A percentile compares a stretch with the other conserved stretches of the same genome.
Conservation (phyloP, 2,888 invertebrate genomes). For the Drosophila fulvimacula region DNA sequence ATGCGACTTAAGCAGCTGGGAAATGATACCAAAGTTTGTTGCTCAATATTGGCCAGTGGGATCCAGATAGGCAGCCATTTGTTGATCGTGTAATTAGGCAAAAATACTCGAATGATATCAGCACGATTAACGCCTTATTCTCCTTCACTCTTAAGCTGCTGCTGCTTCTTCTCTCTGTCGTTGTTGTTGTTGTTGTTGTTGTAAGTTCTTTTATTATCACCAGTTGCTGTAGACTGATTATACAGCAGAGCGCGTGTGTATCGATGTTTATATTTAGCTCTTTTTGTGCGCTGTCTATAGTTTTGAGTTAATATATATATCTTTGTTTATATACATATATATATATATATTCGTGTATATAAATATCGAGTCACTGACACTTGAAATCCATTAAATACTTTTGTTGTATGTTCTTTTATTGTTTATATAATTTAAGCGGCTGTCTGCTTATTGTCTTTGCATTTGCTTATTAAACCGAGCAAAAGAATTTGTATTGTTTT, state of each 20-base stretch:
- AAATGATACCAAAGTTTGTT: slow-evolving; percentile 15
- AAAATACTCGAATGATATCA: slow-evolving; percentile 69
- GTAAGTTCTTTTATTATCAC: slow-evolving; percentile 80
- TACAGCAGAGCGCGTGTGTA: slow-evolving; percentile 55
- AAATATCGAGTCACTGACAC: slow-evolving; percentile 83
- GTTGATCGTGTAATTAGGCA: slow-evolving; percentile 59
- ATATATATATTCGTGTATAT: slow-evolving; percentile 12
- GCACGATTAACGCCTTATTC: slow-evolving; percentile 32
- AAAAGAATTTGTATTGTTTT: slow-evolving; percentile 25
- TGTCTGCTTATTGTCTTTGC: slow-evolving; percentile 43
- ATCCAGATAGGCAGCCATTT: slow-evolving; percentile 83
- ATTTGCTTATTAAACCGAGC: slow-evolving; percentile 47
- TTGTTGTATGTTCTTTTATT: slow-evolving; percentile 55
- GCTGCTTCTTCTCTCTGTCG: too few relatives aligned
- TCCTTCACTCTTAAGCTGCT: slow-evolving; percentile 59
- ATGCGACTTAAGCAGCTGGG: background rate
- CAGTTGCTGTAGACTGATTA: slow-evolving; percentile 69
- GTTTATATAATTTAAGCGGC: slow-evolving; percentile 62
- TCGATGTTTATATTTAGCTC: slow-evolving; percentile 43
- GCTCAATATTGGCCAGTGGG: slow-evolving; percentile 84
- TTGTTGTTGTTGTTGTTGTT: slow-evolving; percentile 58
- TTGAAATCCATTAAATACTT: slow-evolving; percentile 72
- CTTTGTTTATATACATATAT: background rate
- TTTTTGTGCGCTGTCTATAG: slow-evolving; percentile 27
- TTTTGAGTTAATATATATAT: slow-evolving; percentile 32